Percentiles rank a stretch among this genome's conserved stretches.
Evolutionary conservation across 1,140 invertebrate genomes (phyloP).

Genomic region (Heliothis subflexa): DNA sequence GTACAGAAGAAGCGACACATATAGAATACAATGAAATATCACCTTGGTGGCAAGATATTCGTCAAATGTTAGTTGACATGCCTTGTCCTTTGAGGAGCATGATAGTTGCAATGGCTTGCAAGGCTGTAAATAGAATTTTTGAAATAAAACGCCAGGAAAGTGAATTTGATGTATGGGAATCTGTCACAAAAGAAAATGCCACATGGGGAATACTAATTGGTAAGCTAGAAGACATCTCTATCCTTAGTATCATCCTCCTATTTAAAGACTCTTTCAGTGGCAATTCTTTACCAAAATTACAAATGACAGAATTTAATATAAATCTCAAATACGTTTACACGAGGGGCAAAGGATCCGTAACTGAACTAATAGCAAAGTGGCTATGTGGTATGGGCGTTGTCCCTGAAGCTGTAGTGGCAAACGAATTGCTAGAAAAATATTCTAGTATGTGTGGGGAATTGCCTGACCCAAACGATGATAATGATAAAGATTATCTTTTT

Average conservation of each 20-base stretch:
- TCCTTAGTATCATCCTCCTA: slow-evolving; percentile 90
- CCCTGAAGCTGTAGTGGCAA: slow-evolving; percentile 84
- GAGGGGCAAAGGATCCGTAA: slow-evolving; percentile 94
- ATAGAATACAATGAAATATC: slow-evolving; percentile 89
- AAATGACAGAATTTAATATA: slow-evolving; percentile 88
- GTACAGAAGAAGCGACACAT: slow-evolving; percentile 74
- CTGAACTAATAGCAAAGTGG: slow-evolving; percentile 94
- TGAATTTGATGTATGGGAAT: slow-evolving; percentile 92
- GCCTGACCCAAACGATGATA: slow-evolving; percentile 56
- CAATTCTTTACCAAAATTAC: slow-evolving; percentile 85
- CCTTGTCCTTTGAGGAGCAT: slow-evolving; percentile 90
- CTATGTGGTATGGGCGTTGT: slow-evolving; percentile 90
- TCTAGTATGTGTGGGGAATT: slow-evolving; percentile 50
- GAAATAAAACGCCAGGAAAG: slow-evolving; percentile 77
- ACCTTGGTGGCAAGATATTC: slow-evolving; percentile 91
- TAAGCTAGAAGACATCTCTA: slow-evolving; percentile 95
- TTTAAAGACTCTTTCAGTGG: slow-evolving; percentile 82
- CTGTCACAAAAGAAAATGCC: slow-evolving; percentile 93
- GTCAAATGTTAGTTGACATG: slow-evolving; percentile 90
- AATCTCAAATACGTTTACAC: slow-evolving; percentile 91
- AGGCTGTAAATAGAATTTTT: slow-evolving; percentile 88
- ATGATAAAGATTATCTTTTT: slow-evolving; percentile 66
- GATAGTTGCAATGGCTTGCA: slow-evolving; percentile 91
- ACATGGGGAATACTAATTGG: slow-evolving; percentile 94
- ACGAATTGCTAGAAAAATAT: slow-evolving; percentile 73